phyloP scores from a whole-genome alignment of 2,888 invertebrate genomes.

The Habroteleia sp. region DNA sequence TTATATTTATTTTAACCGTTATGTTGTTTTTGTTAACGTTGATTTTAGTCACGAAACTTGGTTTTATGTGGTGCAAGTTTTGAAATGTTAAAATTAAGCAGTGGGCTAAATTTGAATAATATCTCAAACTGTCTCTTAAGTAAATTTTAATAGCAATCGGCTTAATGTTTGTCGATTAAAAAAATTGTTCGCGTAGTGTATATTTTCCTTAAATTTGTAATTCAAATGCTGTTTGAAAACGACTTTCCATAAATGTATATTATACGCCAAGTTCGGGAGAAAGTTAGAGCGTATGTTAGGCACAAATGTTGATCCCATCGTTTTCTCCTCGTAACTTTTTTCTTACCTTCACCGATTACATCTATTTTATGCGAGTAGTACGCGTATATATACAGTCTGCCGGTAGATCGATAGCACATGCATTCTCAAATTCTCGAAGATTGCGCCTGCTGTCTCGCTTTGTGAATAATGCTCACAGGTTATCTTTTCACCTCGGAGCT shows the following conservation, averaged over 20 bases:
- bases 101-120: too few species aligned
- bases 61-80: too few species aligned
- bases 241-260: slow-evolving; percentile 53
- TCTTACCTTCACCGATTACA: slow-evolving; percentile 49
- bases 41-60: too few species aligned
- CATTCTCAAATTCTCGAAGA: slow-evolving; percentile 63
- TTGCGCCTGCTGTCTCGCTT: slow-evolving; percentile 53
- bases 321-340: slow-evolving; percentile 58
- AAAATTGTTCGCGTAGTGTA: slow-evolving; percentile 12
- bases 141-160: slow-evolving; percentile 23
- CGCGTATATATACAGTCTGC: slow-evolving; percentile 6
- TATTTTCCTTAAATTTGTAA: slow-evolving; percentile 32
- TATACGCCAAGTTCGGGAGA: slow-evolving; percentile 36
- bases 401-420: slow-evolving; percentile 59
- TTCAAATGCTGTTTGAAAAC: slow-evolving; percentile 35
- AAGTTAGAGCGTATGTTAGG: slow-evolving; percentile 46
- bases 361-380: slow-evolving; percentile 35
- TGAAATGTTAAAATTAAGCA: too few species aligned
- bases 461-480: slow-evolving; percentile 78
- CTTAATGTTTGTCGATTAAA: slow-evolving; percentile 40
- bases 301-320: slow-evolving; percentile 59
- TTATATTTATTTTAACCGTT: too few species aligned
- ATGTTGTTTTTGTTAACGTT: too few species aligned
- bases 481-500: slow-evolving; percentile 78
- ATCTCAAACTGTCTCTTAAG: too few species aligned